Conservation (phyloP, 2,888 invertebrate species). For the Mythimna lalbum region DNA sequence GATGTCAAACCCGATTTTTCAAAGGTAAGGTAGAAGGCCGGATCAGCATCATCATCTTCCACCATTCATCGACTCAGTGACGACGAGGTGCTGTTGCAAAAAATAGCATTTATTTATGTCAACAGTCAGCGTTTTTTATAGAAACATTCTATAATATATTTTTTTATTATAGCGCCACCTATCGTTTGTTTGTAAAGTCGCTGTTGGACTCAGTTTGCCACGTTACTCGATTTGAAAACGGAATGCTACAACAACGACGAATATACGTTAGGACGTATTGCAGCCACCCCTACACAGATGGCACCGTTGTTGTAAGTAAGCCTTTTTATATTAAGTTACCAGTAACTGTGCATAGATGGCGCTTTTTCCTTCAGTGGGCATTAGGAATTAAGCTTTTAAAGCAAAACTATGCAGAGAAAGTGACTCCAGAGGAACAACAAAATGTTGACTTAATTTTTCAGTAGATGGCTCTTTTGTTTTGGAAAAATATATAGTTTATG, state of each 20-base stretch:
- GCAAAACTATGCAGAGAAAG: not conserved
- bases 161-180: conserved; percentile 30
- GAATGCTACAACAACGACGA: not conserved
- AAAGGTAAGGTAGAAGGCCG: not conserved
- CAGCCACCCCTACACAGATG: too few species aligned
- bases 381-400: not conserved
- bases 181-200: not conserved
- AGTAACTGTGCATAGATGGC: conserved; percentile 16
- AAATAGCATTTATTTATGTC: too few species aligned
- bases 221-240: not conserved
- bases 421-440: not conserved
- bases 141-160: too few species aligned
- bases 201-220: too few species aligned
- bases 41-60: too few species aligned
- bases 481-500: not conserved
- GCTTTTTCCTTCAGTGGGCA: not conserved
- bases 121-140: too few species aligned
- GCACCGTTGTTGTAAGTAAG: too few species aligned
- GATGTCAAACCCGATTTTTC: not conserved
- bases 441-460: not conserved
- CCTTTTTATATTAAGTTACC: not conserved
- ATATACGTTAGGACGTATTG: too few species aligned
- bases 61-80: too few species aligned
- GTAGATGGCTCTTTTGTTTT: conserved; percentile 14
- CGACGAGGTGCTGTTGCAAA: too few species aligned